A percentile compares a stretch with the other conserved stretches of the same genome.
Conservation (phyloP, 2,888 invertebrate genomes). For the Callyntrura guangdongensis region DNA sequence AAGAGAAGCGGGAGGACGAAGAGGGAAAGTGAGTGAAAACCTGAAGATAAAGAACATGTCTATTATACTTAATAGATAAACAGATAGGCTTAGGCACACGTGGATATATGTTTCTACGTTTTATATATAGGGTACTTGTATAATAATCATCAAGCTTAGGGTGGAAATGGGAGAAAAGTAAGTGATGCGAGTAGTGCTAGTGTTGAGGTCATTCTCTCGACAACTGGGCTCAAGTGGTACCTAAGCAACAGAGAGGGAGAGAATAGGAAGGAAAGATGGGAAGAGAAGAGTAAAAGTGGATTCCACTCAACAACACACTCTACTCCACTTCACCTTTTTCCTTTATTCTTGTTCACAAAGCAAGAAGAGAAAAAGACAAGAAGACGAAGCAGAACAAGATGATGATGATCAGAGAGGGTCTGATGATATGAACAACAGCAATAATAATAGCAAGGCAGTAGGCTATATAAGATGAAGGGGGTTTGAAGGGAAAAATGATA, state of each 20-base stretch:
- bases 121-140: too few relatives aligned
- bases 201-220: slow-evolving; percentile 1
- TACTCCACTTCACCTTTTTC: not conserved
- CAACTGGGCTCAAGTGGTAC: slow-evolving; percentile 9
- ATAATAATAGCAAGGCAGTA: not conserved
- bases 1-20: not conserved
- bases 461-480: not conserved
- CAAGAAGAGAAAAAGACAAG: not conserved
- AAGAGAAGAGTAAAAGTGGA: slow-evolving; percentile 13
- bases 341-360: not conserved
- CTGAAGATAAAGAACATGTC: too few relatives aligned
- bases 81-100: too few relatives aligned
- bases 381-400: not conserved
- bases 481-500: not conserved
- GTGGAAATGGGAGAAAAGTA: not conserved
- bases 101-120: too few relatives aligned
- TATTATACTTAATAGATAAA: too few relatives aligned
- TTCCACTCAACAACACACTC: not conserved
- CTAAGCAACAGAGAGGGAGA: not conserved
- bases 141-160: not conserved
- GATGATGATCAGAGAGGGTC: not conserved
- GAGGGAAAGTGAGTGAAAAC: too few relatives aligned
- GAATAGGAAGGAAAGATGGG: not conserved
- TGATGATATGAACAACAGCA: not conserved
- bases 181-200: not conserved